Base-by-base conservation (phyloP, 2,888 invertebrate species). In the Lordiphosa fenestrarum region DNA sequence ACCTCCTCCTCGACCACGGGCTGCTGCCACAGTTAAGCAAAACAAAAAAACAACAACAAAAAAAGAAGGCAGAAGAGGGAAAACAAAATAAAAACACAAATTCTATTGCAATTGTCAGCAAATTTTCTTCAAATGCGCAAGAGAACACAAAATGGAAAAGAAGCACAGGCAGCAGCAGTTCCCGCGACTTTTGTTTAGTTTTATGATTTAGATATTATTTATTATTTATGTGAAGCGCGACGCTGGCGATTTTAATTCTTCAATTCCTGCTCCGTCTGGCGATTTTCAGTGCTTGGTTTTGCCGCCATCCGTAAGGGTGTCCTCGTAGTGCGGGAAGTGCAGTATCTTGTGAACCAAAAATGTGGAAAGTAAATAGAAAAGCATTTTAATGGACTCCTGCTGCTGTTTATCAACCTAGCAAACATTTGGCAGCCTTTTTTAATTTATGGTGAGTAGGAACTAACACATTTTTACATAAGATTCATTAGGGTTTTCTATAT, bases 81-180 rank as follows among this genome's bases (percentile, higher is more conserved):
- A 25, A 25, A 25, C 25, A 25, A 25, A 66, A 56, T 51, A 60
- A 70, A 47, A 66, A 69, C 53, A 72, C 67, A 69, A 66, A 62
- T 65, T 77, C 83, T 77, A 72, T 75, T 75, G 69, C 80, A 73
- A 82, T 71, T 75, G 77, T 77, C 77, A 77, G 77, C 77, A 77
- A 80, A 72, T 75, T 78, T 75, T 53, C 71, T 73, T 82, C 76
- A 78, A 73, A 77, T 65, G 68, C 30, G 30, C 54, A 70, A 65
- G 56, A 41, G 53, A 62, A 51, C 40, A 44, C 15, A 23, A 35
- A 61, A 50, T 25, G 39, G 12, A 15, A 38, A 37, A 47, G 39
- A n/a, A 33, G 9, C 6, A 52, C n/a, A 9, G 25, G 21, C 35
- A 53, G 35, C 42, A 42, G 19, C 35, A 13, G 33, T 36, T 21